Percentiles rank a stretch among this genome's conserved stretches.
phyloP scores from a whole-genome alignment of 2,113 vertebrate species.

The Stigmatopora argus region DNA sequence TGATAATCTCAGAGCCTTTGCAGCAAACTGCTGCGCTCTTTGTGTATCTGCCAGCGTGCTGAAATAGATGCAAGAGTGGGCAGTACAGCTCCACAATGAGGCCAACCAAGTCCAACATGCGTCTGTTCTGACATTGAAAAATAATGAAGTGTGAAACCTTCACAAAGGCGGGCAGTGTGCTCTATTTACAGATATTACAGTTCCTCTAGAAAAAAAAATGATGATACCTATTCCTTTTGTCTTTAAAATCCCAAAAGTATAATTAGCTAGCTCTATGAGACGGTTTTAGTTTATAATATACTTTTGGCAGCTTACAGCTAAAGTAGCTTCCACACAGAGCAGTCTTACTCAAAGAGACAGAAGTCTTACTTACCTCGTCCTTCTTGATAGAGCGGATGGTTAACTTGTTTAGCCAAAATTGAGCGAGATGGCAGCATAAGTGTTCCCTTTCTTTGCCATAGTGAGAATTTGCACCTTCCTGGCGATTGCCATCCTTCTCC shows the following conservation, averaged over 20 bases:
- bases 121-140: not conserved
- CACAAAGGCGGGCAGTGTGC: not conserved
- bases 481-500: too few species aligned
- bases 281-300: not conserved
- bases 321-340: too few species aligned
- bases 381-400: too few species aligned
- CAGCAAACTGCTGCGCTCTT: constrained; percentile 19
- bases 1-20: constrained; percentile 29
- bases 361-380: too few species aligned
- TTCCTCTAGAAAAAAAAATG: not conserved
- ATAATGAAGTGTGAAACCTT: not conserved
- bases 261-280: not conserved
- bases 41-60: constrained; percentile 19
- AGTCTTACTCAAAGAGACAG: too few species aligned
- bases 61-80: constrained; percentile 43
- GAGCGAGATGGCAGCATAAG: too few species aligned
- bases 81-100: constrained; percentile 2
- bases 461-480: too few species aligned
- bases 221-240: not conserved
- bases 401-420: too few species aligned
- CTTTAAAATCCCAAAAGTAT: not conserved
- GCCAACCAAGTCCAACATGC: not conserved
- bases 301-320: not conserved
- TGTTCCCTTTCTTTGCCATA: too few species aligned
- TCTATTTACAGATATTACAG: not conserved